Conservation (phyloP, 2,797 vertebrate species). For the Manis javanica region DNA sequence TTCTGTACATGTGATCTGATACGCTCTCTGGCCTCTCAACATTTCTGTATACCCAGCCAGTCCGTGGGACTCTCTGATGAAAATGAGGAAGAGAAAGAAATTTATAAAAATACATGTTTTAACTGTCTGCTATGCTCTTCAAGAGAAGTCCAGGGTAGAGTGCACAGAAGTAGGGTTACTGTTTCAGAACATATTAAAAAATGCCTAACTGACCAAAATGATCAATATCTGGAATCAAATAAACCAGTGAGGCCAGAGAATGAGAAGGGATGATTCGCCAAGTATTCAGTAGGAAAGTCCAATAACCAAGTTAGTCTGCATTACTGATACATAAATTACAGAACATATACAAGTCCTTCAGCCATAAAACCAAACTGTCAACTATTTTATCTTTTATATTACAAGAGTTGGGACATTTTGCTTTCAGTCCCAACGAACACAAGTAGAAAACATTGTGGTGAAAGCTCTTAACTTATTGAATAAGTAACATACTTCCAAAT, state of each 20-base stretch:
- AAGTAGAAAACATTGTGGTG: background rate
- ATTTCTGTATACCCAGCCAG: slow-evolving; percentile 96
- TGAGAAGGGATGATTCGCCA: background rate
- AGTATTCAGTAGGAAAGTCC: background rate
- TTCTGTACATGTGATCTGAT: slow-evolving; percentile 98
- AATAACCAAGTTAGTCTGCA: background rate
- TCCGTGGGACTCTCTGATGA: slow-evolving; percentile 92
- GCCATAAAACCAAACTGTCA: background rate
- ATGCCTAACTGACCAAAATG: background rate
- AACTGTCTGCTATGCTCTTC: background rate
- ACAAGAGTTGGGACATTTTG: background rate
- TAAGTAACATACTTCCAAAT: background rate
- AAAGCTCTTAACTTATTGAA: background rate
- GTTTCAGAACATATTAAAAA: background rate
- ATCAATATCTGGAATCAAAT: background rate
- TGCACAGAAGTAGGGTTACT: background rate
- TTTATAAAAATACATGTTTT: background rate
- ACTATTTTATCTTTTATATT: background rate
- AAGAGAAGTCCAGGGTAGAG: background rate
- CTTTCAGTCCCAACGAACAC: background rate
- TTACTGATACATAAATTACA: background rate
- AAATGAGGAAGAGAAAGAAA: background rate
- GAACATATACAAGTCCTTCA: background rate
- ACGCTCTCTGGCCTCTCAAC: slow-evolving; percentile 95
- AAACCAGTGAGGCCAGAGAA: background rate